Evolutionary conservation across 2,888 invertebrate species (phyloP).

Genomic region (Ligdia adustata): DNA sequence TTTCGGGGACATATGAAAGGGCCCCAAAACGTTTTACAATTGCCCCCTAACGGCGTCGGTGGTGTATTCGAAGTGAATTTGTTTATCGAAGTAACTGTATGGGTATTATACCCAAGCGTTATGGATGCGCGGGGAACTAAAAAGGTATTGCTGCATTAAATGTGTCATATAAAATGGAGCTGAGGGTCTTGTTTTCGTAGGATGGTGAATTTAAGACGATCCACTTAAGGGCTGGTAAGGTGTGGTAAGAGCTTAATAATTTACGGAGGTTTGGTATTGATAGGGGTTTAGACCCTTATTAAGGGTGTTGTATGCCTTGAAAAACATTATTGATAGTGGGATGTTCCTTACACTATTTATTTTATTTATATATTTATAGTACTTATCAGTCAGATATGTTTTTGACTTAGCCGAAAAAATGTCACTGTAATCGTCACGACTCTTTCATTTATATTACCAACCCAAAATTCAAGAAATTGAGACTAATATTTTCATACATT

Average conservation of each 20-base stretch:
- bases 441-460: too few relatives aligned
- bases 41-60: conserved; percentile 29
- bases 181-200: conserved; percentile 22
- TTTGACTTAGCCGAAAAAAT: too few relatives aligned
- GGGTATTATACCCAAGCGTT: conserved; percentile 6
- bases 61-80: conserved; percentile 10
- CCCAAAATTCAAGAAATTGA: too few relatives aligned
- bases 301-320: not conserved
- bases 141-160: conserved; percentile 19
- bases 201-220: conserved; percentile 25
- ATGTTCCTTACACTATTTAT: too few relatives aligned
- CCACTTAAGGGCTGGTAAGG: conserved; percentile 12
- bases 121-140: conserved; percentile 11
- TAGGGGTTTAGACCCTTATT: conserved; percentile 1
- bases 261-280: conserved; percentile 9
- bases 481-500: too few relatives aligned
- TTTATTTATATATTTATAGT: too few relatives aligned
- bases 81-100: not conserved
- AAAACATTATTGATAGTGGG: not conserved
- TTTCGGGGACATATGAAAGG: conserved; percentile 24
- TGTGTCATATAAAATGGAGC: conserved; percentile 18
- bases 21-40: conserved; percentile 36
- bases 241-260: conserved; percentile 12
- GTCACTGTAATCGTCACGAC: too few relatives aligned
- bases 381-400: too few relatives aligned